Percentiles rank a stretch among this genome's conserved stretches.
Conservation (phyloP, 92 coral and sea anemone species). For the Meandrina meandrites region DNA sequence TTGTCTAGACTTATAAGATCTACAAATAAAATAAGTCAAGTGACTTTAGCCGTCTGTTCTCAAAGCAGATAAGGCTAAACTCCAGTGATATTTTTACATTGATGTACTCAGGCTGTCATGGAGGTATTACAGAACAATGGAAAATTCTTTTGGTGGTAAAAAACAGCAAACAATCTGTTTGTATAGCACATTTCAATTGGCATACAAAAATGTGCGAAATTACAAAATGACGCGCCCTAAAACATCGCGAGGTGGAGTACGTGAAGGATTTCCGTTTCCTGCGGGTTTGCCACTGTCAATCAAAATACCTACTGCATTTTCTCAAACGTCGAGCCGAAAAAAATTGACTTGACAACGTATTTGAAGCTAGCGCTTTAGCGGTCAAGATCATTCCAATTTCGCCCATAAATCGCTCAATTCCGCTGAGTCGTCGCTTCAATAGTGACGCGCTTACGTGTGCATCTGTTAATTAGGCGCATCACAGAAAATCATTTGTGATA, state of each 20-base stretch:
- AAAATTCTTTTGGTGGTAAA: background rate
- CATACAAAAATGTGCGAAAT: slow-evolving; percentile 1
- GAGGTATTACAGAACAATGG: slow-evolving; percentile 1
- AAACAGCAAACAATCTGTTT: slow-evolving; percentile 4
- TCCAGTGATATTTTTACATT: background rate
- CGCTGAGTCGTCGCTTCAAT: background rate
- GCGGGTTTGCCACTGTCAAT: slow-evolving; percentile 25
- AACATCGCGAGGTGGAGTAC: slow-evolving; percentile 17
- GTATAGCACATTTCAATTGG: background rate
- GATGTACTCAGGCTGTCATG: background rate
- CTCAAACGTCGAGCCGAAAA: background rate
- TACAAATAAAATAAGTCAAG: background rate
- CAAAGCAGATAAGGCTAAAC: background rate
- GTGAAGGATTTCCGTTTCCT: slow-evolving; percentile 44
- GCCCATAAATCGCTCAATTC: background rate
- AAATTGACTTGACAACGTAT: background rate
- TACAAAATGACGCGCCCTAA: slow-evolving; percentile 1
- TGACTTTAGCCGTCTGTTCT: background rate
- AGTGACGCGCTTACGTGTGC: background rate
- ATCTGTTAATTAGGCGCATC: background rate
- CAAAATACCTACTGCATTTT: slow-evolving; percentile 2
- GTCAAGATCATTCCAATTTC: slow-evolving; percentile 1
- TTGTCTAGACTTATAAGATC: slow-evolving; percentile 7
- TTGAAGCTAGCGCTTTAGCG: slow-evolving; percentile 3
- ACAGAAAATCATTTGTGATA: slow-evolving; percentile 16